Evolutionary conservation across 2,888 invertebrate genomes (phyloP).

Genomic region (Sisyra nigra): DNA sequence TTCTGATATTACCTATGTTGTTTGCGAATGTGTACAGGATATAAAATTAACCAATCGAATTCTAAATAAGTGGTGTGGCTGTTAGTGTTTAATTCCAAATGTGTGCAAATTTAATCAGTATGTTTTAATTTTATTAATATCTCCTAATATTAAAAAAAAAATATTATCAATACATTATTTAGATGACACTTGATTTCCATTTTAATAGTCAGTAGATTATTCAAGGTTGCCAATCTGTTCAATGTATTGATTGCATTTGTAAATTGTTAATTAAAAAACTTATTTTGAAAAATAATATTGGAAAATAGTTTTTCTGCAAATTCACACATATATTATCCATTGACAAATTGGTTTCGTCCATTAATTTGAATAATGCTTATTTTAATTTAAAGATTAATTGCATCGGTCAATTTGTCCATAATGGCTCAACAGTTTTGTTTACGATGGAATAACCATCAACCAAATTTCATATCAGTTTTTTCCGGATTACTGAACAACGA

Average conservation of each 20-base stretch:
- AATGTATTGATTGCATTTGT: constrained; percentile 5
- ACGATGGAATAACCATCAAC: constrained; percentile 88
- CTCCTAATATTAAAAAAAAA: too few relatives aligned
- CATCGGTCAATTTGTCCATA: constrained; percentile 3
- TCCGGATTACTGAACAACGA: constrained; percentile 68
- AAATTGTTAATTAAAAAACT: constrained; percentile 1
- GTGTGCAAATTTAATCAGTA: too few relatives aligned
- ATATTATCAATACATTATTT: too few relatives aligned
- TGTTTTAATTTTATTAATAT: too few relatives aligned
- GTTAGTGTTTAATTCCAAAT: too few relatives aligned
- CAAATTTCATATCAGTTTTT: constrained; percentile 82
- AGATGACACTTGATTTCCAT: background rate
- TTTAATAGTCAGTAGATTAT: background rate
- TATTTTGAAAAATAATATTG: background rate
- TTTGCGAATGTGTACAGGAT: too few relatives aligned
- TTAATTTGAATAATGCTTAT: background rate
- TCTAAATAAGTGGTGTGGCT: too few relatives aligned
- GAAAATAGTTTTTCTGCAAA: background rate
- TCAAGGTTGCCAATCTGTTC: constrained; percentile 7
- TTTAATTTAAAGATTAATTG: background rate
- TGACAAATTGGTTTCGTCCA: background rate
- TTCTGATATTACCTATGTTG: too few relatives aligned
- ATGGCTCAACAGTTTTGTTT: constrained; percentile 30
- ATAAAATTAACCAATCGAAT: too few relatives aligned
- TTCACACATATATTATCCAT: constrained; percentile 1